A percentile compares a stretch with the other conserved stretches of the same genome.
phyloP scores from a whole-genome alignment of 2,888 invertebrate genomes.

The Cerastoderma edule region DNA sequence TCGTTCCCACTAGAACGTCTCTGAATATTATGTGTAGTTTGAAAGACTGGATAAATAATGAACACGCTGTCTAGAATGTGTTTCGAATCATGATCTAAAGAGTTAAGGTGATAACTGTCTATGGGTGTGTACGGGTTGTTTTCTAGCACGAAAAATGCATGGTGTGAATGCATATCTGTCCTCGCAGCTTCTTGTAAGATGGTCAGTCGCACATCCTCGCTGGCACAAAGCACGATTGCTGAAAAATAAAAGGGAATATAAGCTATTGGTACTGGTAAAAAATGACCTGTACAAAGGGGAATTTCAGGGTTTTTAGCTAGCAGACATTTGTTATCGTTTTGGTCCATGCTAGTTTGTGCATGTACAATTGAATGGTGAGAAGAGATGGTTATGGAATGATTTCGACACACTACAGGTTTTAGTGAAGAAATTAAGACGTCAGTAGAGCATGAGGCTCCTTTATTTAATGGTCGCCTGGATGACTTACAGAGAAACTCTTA shows the following conservation, averaged over 20 bases:
- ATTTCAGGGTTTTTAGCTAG: too few species aligned
- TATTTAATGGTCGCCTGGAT: too few species aligned
- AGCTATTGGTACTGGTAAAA: too few species aligned
- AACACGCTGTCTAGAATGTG: conserved; percentile 31
- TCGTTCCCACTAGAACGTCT: not conserved
- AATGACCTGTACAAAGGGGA: too few species aligned
- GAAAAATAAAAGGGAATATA: conserved; percentile 35
- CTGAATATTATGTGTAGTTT: conserved; percentile 3
- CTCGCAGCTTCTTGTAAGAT: conserved; percentile 45
- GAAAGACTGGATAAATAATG: conserved; percentile 30
- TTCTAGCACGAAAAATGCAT: conserved; percentile 52
- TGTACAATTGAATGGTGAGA: too few species aligned
- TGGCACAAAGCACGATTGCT: conserved; percentile 48
- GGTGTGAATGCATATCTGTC: conserved; percentile 24
- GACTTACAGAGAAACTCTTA: too few species aligned
- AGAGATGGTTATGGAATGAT: too few species aligned
- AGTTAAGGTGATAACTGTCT: conserved; percentile 21
- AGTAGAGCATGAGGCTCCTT: too few species aligned
- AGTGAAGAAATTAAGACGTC: too few species aligned
- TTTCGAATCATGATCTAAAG: not conserved
- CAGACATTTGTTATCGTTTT: too few species aligned
- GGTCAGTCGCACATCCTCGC: conserved; percentile 2
- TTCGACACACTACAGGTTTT: too few species aligned
- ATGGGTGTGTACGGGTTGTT: conserved; percentile 34
- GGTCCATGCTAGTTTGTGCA: too few species aligned